A percentile compares a stretch with the other conserved stretches of the same genome.
phyloP scores from a whole-genome alignment of 2,113 vertebrate species.

The Upupa epops region DNA sequence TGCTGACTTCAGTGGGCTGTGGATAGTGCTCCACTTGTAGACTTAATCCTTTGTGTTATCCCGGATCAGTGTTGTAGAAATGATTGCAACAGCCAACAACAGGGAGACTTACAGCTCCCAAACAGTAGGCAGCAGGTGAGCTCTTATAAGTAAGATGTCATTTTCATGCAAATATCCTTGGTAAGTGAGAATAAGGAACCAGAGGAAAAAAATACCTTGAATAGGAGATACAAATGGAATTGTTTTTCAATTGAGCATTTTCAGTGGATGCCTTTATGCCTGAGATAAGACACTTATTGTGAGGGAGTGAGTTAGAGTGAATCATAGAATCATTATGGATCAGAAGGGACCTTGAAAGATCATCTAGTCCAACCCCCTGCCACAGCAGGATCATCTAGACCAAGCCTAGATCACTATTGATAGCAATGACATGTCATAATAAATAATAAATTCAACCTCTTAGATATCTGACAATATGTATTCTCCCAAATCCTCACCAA shows the following conservation, averaged over 20 bases:
- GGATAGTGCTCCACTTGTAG: background rate
- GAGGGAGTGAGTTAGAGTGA: slow-evolving; percentile 21
- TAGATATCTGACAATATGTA: background rate
- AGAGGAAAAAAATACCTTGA: slow-evolving; percentile 5
- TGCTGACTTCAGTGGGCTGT: background rate
- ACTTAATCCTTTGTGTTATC: slow-evolving; percentile 12
- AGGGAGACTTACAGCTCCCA: slow-evolving; percentile 15
- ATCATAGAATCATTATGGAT: too few relatives aligned
- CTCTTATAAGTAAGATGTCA: slow-evolving; percentile 44
- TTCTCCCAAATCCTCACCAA: background rate
- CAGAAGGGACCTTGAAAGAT: too few relatives aligned
- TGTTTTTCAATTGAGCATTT: slow-evolving; percentile 42
- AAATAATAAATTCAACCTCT: slow-evolving; percentile 34
- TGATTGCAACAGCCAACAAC: slow-evolving; percentile 12
- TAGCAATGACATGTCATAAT: slow-evolving; percentile 22
- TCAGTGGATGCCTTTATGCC: slow-evolving; percentile 14
- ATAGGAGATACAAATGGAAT: slow-evolving; percentile 44
- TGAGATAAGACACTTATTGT: slow-evolving; percentile 39
- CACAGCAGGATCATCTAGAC: too few relatives aligned
- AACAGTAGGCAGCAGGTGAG: slow-evolving; percentile 58
- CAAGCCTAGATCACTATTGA: too few relatives aligned
- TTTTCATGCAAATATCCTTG: slow-evolving; percentile 67
- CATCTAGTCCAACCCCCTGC: too few relatives aligned
- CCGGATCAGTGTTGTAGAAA: slow-evolving; percentile 13
- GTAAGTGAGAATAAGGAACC: slow-evolving; percentile 56